phyloP scores from a whole-genome alignment of 2,797 vertebrate species.

The Cyclopterus lumpus region DNA sequence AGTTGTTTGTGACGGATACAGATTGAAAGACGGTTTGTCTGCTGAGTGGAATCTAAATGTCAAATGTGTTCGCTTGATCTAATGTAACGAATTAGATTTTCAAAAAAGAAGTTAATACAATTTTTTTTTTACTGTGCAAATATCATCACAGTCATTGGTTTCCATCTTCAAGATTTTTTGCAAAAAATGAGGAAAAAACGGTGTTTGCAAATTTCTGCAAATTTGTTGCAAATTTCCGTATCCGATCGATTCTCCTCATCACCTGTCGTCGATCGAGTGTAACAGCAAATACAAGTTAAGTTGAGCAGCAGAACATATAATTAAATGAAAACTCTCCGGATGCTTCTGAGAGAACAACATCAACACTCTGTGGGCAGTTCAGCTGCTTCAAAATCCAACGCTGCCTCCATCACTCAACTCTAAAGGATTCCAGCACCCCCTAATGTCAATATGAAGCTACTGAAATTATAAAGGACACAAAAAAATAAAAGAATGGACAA shows the following conservation, averaged over 20 bases:
- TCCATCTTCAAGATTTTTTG: neutral
- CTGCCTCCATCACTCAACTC: conserved; percentile 61
- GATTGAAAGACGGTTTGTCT: conserved; percentile 41
- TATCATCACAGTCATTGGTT: neutral
- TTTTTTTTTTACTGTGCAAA: neutral
- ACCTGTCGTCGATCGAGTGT: conserved; percentile 30
- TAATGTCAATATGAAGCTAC: conserved; percentile 77
- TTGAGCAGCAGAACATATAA: conserved; percentile 18
- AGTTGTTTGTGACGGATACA: conserved; percentile 37
- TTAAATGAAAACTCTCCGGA: conserved; percentile 27
- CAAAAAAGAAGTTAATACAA: too few species aligned
- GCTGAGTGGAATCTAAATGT: conserved; percentile 6
- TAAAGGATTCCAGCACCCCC: conserved; percentile 87
- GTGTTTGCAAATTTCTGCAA: conserved; percentile 31
- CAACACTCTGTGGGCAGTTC: conserved; percentile 6
- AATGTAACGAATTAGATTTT: conserved; percentile 30
- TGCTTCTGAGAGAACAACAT: conserved; percentile 23
- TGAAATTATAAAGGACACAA: conserved; percentile 46
- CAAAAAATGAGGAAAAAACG: conserved; percentile 14
- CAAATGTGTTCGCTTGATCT: conserved; percentile 17
- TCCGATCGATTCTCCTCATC: conserved; percentile 14
- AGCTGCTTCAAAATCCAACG: conserved; percentile 32
- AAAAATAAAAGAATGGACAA: conserved; percentile 19
- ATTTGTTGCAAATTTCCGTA: neutral
- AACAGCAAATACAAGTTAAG: neutral